Evolutionary conservation across 1,140 invertebrate genomes (phyloP).

Genomic region (Hormaphis cornu): DNA sequence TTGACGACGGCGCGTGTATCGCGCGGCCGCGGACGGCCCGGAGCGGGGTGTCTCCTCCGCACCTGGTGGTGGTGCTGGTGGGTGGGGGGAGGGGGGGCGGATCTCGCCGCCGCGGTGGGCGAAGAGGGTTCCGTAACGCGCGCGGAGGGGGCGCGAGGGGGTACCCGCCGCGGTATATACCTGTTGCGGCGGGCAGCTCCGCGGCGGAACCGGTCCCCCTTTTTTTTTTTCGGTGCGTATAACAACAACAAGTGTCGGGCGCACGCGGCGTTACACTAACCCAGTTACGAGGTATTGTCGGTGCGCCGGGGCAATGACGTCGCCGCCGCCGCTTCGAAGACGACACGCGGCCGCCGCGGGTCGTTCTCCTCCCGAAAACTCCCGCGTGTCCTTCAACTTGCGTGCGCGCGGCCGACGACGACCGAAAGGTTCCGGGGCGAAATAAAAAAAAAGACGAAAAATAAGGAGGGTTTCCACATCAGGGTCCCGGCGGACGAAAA

Average conservation of each 20-base stretch:
- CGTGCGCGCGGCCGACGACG: not conserved
- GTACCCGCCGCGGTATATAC: not conserved
- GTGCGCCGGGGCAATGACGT: constrained; percentile 4
- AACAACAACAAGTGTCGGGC: too few species aligned
- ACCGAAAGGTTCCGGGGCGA: too few species aligned
- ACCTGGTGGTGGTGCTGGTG: not conserved
- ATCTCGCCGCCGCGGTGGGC: not conserved
- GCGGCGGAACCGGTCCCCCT: constrained; percentile 24
- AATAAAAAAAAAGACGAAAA: not conserved
- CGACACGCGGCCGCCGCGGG: not conserved
- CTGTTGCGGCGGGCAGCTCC: too few species aligned
- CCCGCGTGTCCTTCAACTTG: constrained; percentile 31
- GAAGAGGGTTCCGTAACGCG: not conserved
- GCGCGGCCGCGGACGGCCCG: not conserved
- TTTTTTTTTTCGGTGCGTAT: too few species aligned
- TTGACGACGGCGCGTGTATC: constrained; percentile 23
- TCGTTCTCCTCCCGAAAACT: not conserved
- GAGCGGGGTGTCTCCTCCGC: not conserved
- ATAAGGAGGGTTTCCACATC: too few species aligned
- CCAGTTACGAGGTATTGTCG: not conserved
- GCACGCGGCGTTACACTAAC: constrained; percentile 29
- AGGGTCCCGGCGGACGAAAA: too few species aligned
- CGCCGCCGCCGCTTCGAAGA: not conserved
- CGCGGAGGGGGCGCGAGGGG: not conserved
- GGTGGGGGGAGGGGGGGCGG: not conserved